Conservation (phyloP, 2,888 invertebrate species). For the Chrysomela aeneicollis region DNA sequence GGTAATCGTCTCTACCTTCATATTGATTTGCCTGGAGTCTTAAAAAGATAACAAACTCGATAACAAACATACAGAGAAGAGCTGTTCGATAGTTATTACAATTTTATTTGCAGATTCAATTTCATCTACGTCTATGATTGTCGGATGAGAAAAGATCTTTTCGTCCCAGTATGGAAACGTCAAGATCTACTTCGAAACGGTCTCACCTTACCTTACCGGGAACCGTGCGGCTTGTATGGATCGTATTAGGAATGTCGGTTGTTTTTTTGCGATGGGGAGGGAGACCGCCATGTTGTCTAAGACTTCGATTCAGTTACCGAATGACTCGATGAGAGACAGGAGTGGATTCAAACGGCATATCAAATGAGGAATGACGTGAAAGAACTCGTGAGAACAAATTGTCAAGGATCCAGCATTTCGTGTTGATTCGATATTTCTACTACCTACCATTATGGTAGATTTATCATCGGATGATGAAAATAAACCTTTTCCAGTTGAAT, state of each 20-base stretch:
- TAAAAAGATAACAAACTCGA: no score
- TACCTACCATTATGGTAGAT: no score
- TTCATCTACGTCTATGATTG: neutral
- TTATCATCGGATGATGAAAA: no score
- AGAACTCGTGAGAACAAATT: no score
- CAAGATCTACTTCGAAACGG: slow-evolving; percentile 41
- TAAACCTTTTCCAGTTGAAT: no score
- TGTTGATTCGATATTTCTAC: no score
- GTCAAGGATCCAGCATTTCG: no score
- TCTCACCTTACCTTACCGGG: slow-evolving; percentile 45
- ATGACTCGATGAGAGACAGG: neutral
- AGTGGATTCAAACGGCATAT: neutral
- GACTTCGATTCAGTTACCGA: slow-evolving; percentile 3
- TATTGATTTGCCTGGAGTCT: no score
- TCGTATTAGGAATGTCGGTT: slow-evolving; percentile 30
- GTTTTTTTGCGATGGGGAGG: slow-evolving; percentile 15
- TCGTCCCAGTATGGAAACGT: slow-evolving; percentile 43
- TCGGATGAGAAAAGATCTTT: neutral
- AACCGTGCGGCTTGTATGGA: slow-evolving; percentile 37
- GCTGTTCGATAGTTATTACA: neutral
- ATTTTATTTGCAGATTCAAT: no score
- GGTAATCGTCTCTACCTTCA: no score
- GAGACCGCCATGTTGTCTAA: slow-evolving; percentile 16
- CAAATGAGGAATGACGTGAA: neutral
- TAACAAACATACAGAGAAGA: no score